Evolutionary conservation across 2,888 invertebrate species (phyloP).

Genomic region (Synanthedon myopaeformis): DNA sequence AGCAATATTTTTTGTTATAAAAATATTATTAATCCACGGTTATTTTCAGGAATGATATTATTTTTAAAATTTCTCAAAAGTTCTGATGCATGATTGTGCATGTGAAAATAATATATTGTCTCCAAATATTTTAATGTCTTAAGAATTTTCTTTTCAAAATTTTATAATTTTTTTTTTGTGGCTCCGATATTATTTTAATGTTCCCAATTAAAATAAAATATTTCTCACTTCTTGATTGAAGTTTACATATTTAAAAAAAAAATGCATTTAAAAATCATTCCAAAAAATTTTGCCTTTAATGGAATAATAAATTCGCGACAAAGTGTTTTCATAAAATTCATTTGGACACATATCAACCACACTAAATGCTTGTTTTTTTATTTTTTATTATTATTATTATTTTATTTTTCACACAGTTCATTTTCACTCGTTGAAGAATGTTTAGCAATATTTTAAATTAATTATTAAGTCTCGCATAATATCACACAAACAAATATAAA

Average conservation of each 20-base stretch:
- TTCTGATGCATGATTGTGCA: constrained; percentile 32
- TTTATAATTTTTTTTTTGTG: not conserved
- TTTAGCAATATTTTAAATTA: too few species aligned
- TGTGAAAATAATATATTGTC: constrained; percentile 16
- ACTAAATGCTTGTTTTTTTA: too few species aligned
- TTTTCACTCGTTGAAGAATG: not conserved
- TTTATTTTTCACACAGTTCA: not conserved
- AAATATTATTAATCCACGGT: too few species aligned
- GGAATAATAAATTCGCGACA: not conserved
- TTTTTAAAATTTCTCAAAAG: constrained; percentile 10
- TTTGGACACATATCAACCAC: not conserved
- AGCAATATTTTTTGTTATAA: too few species aligned
- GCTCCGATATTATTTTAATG: too few species aligned
- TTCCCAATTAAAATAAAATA: not conserved
- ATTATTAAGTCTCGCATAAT: too few species aligned
- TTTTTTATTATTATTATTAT: too few species aligned
- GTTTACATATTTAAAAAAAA: not conserved
- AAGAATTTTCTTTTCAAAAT: too few species aligned
- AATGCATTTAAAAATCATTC: not conserved
- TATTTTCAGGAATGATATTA: constrained; percentile 8
- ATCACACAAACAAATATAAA: too few species aligned
- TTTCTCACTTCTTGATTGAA: not conserved
- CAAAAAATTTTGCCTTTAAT: not conserved
- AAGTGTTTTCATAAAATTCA: constrained; percentile 13
- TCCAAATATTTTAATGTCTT: too few species aligned